These are phyloP conservation scores for Scaptomyza cyrtandrae DNA, from an alignment of 2,888 invertebrate genomes.

Conservation along the genomic window DNA sequence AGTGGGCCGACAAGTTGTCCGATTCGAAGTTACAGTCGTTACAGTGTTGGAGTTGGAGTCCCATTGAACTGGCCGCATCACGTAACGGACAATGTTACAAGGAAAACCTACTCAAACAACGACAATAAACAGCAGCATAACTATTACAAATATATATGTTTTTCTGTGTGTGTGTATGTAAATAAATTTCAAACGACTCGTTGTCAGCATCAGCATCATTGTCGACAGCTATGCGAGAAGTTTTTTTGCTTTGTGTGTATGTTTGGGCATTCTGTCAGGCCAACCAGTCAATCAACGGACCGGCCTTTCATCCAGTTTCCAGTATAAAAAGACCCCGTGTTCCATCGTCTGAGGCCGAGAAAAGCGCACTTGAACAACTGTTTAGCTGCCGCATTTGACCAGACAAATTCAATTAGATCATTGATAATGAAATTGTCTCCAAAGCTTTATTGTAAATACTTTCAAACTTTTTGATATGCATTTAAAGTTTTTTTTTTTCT, in stretches of 20 bases:
- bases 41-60: conserved; percentile 12
- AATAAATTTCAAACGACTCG: conserved; percentile 26
- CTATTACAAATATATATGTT: conserved; percentile 13
- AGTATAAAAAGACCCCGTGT: conserved; percentile 49
- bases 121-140: conserved; percentile 20
- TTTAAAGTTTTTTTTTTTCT: background rate
- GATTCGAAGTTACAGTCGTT: conserved; percentile 10
- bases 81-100: conserved; percentile 71
- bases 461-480: background rate
- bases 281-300: conserved; percentile 36
- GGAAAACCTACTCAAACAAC: conserved; percentile 47
- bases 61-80: conserved; percentile 67
- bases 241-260: conserved; percentile 32
- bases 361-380: conserved; percentile 39
- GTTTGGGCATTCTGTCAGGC: conserved; percentile 63
- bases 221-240: conserved; percentile 50
- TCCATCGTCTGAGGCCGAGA: conserved; percentile 20
- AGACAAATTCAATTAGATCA: conserved; percentile 30
- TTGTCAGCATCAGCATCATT: conserved; percentile 32
- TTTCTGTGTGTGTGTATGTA: conserved; percentile 10
- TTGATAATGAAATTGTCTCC: conserved; percentile 25
- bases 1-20: conserved; percentile 61
- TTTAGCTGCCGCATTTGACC: conserved; percentile 23
- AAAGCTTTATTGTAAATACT: background rate
- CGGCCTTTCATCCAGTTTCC: conserved; percentile 49